Evolutionary conservation across 2,797 vertebrate species (phyloP), one percentile per base, ranked within the genome.

Genomic region (Crenuchus spilurus): DNA sequence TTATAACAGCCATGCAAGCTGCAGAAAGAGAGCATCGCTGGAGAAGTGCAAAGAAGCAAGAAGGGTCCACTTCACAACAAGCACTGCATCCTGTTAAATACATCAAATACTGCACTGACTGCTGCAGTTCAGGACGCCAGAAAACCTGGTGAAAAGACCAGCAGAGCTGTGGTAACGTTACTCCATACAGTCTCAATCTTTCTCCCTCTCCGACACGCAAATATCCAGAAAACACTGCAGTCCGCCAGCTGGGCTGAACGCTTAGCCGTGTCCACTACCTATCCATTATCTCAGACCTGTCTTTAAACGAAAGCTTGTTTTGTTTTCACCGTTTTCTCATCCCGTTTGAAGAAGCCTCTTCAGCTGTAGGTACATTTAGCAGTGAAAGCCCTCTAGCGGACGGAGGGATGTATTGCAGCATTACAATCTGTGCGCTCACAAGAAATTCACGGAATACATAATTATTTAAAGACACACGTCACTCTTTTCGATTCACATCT

Each of bases 351-450:
- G 18, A 41, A 68, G 54, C 33, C n/a, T 75, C 63, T 7, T 26
- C 35, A 44, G 64, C 49, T 55, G 13, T 18, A 18, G 39, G 35
- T 30, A n/a, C 64, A 62, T 42, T 51, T 49, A 48, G 8, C 37
- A 30, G 69, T 70, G 63, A 80, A 84, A 77, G 72, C 81, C 70
- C 67, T 54, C 86, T 58, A 7, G 52, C 61, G 83, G 81, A 58
- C n/a, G 75, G 81, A 82, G 79, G 74, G 51, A 26, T n/a, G 68
- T 64, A 20, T 22, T 26, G 18, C 14, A 41, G 49, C 20, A 11
- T 4, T n/a, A n/a, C n/a, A n/a, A n/a, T n/a, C n/a, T n/a, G n/a
- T n/a, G n/a, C n/a, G n/a, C n/a, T n/a, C n/a, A n/a, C n/a, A n/a
- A n/a, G n/a, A n/a, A n/a, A n/a, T n/a, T n/a, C n/a, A n/a, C n/a